phyloP scores from a whole-genome alignment of 2,113 vertebrate genomes.

The Corythornis madagascariensis region DNA sequence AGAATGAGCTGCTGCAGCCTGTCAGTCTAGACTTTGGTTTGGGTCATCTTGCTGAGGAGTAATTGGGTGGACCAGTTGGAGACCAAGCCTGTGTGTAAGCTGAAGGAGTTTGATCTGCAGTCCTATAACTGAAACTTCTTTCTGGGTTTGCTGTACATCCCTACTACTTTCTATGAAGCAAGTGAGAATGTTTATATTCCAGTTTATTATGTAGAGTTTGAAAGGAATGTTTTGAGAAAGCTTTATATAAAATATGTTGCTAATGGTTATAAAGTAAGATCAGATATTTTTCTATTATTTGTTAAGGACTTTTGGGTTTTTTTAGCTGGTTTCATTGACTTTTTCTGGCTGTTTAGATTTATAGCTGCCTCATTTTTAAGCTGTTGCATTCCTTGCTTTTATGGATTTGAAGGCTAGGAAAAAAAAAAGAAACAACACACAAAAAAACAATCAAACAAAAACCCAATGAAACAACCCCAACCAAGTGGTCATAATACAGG shows the following conservation, averaged over 20 bases:
- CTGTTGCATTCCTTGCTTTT: background rate
- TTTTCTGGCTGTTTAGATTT: background rate
- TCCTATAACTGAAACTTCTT: background rate
- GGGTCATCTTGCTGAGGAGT: background rate
- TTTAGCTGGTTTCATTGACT: background rate
- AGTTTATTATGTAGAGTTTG: background rate
- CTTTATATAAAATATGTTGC: background rate
- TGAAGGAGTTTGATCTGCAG: background rate
- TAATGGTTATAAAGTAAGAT: background rate
- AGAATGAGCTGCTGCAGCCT: background rate
- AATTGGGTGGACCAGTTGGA: background rate
- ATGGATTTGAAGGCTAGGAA: background rate
- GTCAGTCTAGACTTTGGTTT: background rate
- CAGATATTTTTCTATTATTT: background rate
- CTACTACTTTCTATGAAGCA: background rate
- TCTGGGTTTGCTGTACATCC: background rate
- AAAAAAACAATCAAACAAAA: too few relatives aligned
- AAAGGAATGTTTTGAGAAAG: background rate
- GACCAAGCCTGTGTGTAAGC: background rate
- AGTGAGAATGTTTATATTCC: background rate
- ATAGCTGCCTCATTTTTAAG: background rate
- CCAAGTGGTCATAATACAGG: background rate
- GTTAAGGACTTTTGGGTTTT: background rate
- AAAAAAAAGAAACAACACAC: too few relatives aligned
- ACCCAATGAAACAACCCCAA: too few relatives aligned